phyloP scores from a whole-genome alignment of 2,888 invertebrate species.

The Acrocyrtus sp. region DNA sequence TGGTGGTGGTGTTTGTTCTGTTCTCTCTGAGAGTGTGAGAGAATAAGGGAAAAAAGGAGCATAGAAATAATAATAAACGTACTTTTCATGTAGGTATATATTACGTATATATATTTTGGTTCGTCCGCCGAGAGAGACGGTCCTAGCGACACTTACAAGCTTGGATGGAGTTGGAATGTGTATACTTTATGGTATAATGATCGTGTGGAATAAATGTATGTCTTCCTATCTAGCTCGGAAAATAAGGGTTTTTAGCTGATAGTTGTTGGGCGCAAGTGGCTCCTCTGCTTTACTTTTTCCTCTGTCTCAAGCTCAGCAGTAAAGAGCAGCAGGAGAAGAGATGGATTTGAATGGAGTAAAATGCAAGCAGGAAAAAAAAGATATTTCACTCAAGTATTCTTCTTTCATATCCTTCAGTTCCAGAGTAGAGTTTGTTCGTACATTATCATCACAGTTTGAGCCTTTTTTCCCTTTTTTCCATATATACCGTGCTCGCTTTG shows the following conservation, averaged over 20 bases:
- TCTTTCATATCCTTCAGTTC: conserved; percentile 52
- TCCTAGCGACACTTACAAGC: conserved; percentile 7
- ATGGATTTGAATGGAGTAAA: not conserved
- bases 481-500: not conserved
- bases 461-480: too few relatives aligned
- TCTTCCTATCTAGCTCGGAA: not conserved
- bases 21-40: not conserved
- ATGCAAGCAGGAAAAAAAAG: conserved; percentile 32
- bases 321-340: not conserved
- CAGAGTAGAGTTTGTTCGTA: conserved; percentile 36
- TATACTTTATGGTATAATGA: conserved; percentile 11
- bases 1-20: too few relatives aligned
- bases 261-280: not conserved
- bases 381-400: conserved; percentile 53
- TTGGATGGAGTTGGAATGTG: conserved; percentile 16
- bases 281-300: not conserved
- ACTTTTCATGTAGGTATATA: not conserved
- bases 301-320: conserved; percentile 10
- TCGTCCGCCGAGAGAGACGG: conserved; percentile 12
- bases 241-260: not conserved
- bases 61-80: conserved; percentile 16
- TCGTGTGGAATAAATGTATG: conserved; percentile 16
- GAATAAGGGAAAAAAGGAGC: conserved; percentile 18
- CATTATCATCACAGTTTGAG: conserved; percentile 27
- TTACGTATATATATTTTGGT: conserved; percentile 25